Evolutionary conservation across 2,888 invertebrate species (phyloP), one percentile per base, ranked within the genome.

Genomic region (Watsonalla binaria): DNA sequence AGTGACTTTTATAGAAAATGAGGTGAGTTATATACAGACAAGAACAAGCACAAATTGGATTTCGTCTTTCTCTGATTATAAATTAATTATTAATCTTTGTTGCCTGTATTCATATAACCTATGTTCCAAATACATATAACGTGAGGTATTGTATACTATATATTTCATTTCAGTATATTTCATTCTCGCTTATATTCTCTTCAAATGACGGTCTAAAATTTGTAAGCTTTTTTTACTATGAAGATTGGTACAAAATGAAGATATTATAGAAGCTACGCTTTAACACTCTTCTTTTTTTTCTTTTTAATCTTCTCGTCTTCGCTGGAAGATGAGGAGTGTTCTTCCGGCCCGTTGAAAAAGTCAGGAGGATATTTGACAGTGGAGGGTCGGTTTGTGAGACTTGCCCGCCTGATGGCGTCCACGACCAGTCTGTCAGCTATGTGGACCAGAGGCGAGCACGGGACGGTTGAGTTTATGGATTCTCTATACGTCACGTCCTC

Each of bases 341-440:
- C 80, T 45, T 74, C 80, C 0, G 79, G 78, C 5, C 66, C 74
- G 47, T 83, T 82, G 73, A 90, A 90, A 65, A 77, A 91, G 56
- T 88, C 79, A 0, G 86, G 70, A 0, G 90, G 90, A 54, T 90
- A 91, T 54, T 87, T 91, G 5, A 84, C 81, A 1, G 80, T 71
- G 0, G 86, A 82, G 0, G 88, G 86, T 50, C 88, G 66, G 47
- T 82, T 73, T 2, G 86, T 85, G 1, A 88, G 71, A 51, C 90
- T 90, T 4, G 88, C 88, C 52, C 90, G 68, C 49, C 83, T 66
- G 8, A 90, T 75, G 0, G 90, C 90, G 57, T 90, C 90, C 0
- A 73, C 87, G 0, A 90, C 89, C 5, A 90, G 68, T 13, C 90
- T 72, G 51, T 90, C 89, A 0, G 87, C 72, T 47, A 90, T 77